Conservation (phyloP, 2,888 invertebrate species). For the Caenorhabditis japonica region DNA sequence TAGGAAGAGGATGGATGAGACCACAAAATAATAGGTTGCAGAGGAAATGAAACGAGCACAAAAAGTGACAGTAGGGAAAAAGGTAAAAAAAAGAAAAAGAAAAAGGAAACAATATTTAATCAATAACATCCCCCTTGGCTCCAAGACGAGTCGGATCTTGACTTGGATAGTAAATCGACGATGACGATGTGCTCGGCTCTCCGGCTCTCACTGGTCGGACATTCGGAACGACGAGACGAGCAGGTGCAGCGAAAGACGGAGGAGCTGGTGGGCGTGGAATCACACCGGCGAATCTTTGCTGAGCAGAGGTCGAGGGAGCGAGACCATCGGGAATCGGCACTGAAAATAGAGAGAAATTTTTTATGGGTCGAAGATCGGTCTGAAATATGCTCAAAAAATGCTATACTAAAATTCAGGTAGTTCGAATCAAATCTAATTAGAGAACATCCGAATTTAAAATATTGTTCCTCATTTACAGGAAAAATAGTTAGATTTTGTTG, state of each 20-base stretch:
- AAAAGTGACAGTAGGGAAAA: neutral
- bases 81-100: conserved; percentile 11
- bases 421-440: too few relatives aligned
- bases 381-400: too few relatives aligned
- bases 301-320: conserved; percentile 60
- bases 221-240: conserved; percentile 56
- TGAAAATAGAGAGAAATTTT: conserved; percentile 24
- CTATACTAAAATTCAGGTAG: too few relatives aligned
- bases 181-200: conserved; percentile 31
- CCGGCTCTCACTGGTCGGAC: conserved; percentile 42
- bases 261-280: conserved; percentile 79
- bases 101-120: conserved; percentile 27
- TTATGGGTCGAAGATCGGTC: too few relatives aligned
- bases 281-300: conserved; percentile 78
- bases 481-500: too few relatives aligned
- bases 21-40: neutral
- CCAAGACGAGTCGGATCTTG: conserved; percentile 87
- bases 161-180: conserved; percentile 88
- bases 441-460: too few relatives aligned
- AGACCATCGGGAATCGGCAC: conserved; percentile 63
- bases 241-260: conserved; percentile 79
- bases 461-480: too few relatives aligned
- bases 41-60: neutral
- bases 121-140: conserved; percentile 74
- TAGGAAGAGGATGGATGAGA: conserved; percentile 26